These are phyloP conservation scores for Stenoptilia bipunctidactyla DNA, from an alignment of 2,888 invertebrate genomes.

Conservation along the genomic window DNA sequence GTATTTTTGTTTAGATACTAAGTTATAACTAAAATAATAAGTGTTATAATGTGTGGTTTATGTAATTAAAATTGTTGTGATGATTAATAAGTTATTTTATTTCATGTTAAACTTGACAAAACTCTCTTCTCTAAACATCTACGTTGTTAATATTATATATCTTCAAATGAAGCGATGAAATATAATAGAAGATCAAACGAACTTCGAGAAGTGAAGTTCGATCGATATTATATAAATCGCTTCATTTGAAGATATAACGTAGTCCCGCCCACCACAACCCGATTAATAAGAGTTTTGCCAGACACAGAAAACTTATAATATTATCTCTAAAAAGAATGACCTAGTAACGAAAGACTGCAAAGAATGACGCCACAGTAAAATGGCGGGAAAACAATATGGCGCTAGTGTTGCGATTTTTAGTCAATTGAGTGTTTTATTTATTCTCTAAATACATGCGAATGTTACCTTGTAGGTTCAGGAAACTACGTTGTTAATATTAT, in stretches of 20 bases:
- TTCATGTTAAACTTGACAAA: background rate
- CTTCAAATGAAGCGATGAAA: slow-evolving; percentile 6
- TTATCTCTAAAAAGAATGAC: slow-evolving; percentile 4
- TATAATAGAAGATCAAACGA: slow-evolving; percentile 8
- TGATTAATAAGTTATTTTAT: too few relatives aligned
- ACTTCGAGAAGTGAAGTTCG: slow-evolving; percentile 7
- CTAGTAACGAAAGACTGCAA: background rate
- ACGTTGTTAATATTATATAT: slow-evolving; percentile 1
- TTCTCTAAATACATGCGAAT: slow-evolving; percentile 2
- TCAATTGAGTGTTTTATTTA: background rate
- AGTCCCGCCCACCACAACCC: slow-evolving; percentile 2
- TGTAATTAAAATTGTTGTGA: too few relatives aligned
- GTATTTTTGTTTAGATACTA: background rate
- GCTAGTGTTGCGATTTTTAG: background rate
- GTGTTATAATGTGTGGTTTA: background rate
- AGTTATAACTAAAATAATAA: background rate
- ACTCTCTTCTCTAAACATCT: slow-evolving; percentile 1
- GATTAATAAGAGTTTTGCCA: background rate
- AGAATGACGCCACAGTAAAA: background rate
- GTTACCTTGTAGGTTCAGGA: slow-evolving; percentile 4
- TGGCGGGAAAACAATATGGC: background rate
- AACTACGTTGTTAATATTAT: slow-evolving; percentile 5
- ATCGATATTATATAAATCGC: slow-evolving; percentile 6
- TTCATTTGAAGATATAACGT: slow-evolving; percentile 6
- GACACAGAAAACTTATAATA: too few relatives aligned